These are phyloP conservation scores for Aegithalos caudatus DNA, from an alignment of 2,113 vertebrate species.

Conservation along the genomic window DNA sequence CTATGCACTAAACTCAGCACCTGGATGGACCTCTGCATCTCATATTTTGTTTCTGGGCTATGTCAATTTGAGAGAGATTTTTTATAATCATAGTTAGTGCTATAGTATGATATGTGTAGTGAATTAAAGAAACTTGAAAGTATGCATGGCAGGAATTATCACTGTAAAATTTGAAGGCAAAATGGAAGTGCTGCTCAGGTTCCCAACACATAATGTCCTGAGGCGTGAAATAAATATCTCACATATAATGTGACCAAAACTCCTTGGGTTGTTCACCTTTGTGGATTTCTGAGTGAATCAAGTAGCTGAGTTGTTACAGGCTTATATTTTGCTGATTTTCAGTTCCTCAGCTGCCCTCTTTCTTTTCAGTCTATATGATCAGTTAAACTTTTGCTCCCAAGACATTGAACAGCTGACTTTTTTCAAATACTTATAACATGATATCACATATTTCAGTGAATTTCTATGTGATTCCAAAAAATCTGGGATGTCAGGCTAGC, in stretches of 20 bases:
- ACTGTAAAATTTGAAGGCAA: neutral
- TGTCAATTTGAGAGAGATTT: neutral
- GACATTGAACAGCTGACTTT: neutral
- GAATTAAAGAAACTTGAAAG: neutral
- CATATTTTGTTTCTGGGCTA: neutral
- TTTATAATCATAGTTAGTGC: neutral
- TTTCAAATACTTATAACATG: neutral
- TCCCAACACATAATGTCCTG: neutral
- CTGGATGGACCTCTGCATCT: neutral
- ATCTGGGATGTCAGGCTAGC: neutral
- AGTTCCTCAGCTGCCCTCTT: neutral
- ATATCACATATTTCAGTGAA: neutral
- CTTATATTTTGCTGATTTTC: neutral
- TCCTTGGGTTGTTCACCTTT: neutral
- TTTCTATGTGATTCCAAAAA: constrained; percentile 15
- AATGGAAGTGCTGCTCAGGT: neutral
- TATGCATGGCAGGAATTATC: neutral
- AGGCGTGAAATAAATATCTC: neutral
- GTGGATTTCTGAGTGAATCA: neutral
- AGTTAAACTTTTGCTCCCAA: neutral
- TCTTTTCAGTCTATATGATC: neutral
- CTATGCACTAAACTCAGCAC: neutral
- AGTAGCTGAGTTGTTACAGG: neutral
- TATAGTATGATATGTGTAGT: neutral
- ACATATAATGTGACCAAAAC: neutral